These are phyloP conservation scores for Gerris lacustris DNA, from an alignment of 2,888 invertebrate species.

Conservation along the genomic window DNA sequence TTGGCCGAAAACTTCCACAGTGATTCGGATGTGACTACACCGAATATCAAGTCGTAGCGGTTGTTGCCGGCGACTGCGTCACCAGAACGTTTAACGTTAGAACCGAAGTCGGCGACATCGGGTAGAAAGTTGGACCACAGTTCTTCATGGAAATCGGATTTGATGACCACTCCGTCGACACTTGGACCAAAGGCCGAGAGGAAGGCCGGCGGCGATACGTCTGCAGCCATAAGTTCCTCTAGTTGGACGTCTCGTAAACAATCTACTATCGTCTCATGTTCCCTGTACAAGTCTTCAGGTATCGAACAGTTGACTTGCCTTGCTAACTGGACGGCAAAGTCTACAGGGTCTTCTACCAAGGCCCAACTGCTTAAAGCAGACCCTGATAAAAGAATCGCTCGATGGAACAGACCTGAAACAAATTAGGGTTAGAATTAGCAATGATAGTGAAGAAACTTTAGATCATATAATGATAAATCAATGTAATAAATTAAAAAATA, in stretches of 20 bases:
- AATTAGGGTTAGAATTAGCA: not conserved
- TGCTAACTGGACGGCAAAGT: slow-evolving; percentile 67
- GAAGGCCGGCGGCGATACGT: slow-evolving; percentile 68
- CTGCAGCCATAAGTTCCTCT: slow-evolving; percentile 58
- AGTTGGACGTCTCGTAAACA: slow-evolving; percentile 64
- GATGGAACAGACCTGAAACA: slow-evolving; percentile 65
- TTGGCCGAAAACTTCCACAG: slow-evolving; percentile 50
- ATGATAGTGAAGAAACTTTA: too few relatives aligned
- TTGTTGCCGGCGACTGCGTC: slow-evolving; percentile 46
- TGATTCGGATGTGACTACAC: slow-evolving; percentile 85
- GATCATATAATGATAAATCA: too few relatives aligned
- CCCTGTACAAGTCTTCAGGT: slow-evolving; percentile 65
- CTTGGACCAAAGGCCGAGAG: slow-evolving; percentile 64
- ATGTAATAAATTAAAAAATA: too few relatives aligned
- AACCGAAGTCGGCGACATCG: slow-evolving; percentile 40
- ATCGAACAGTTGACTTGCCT: slow-evolving; percentile 69
- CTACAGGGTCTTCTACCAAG: slow-evolving; percentile 71
- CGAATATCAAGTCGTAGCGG: slow-evolving; percentile 73
- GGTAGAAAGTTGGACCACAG: slow-evolving; percentile 57
- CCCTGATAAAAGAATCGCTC: slow-evolving; percentile 73
- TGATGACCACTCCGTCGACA: slow-evolving; percentile 86
- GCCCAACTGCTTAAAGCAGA: slow-evolving; percentile 85
- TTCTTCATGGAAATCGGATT: slow-evolving; percentile 72
- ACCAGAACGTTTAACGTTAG: slow-evolving; percentile 41
- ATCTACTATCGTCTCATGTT: slow-evolving; percentile 73